phyloP scores from a whole-genome alignment of 53 echinoderm and acorn worm genomes.

The Crossaster papposus region DNA sequence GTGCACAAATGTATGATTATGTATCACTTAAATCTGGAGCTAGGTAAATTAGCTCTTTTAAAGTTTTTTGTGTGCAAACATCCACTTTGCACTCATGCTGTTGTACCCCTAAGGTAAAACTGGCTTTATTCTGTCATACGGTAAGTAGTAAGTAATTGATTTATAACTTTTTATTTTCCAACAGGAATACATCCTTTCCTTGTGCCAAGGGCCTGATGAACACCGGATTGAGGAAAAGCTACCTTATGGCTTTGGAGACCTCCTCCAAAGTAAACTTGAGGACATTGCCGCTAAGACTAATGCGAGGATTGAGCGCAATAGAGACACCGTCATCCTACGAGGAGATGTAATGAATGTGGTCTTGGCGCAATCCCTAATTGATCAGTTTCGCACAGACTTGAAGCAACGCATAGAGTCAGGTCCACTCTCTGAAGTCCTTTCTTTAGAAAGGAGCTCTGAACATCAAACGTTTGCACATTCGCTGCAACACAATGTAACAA shows the following conservation, averaged over 20 bases:
- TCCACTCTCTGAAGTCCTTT: neutral
- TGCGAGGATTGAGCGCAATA: neutral
- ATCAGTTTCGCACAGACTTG: neutral
- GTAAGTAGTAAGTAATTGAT: neutral
- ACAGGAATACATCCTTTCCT: constrained; percentile 48
- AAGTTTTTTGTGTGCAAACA: neutral
- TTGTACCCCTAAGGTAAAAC: neutral
- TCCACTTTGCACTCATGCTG: neutral
- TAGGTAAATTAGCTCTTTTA: too few species aligned
- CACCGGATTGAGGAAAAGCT: neutral
- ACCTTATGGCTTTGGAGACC: constrained; percentile 33
- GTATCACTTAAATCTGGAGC: too few species aligned
- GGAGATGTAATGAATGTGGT: constrained; percentile 28
- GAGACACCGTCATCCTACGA: neutral
- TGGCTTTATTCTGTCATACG: neutral
- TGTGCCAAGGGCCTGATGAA: constrained; percentile 15
- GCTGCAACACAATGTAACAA: neutral
- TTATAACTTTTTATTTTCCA: neutral
- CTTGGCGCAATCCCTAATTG: neutral
- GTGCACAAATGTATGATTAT: too few species aligned
- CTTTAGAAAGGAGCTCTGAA: neutral
- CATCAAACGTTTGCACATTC: neutral
- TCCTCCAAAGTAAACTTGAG: neutral
- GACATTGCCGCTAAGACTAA: neutral
- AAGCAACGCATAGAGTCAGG: neutral